A percentile compares a stretch with the other conserved stretches of the same genome.
Evolutionary conservation across 2,113 vertebrate species (phyloP).

Genomic region (Malurus elegans): DNA sequence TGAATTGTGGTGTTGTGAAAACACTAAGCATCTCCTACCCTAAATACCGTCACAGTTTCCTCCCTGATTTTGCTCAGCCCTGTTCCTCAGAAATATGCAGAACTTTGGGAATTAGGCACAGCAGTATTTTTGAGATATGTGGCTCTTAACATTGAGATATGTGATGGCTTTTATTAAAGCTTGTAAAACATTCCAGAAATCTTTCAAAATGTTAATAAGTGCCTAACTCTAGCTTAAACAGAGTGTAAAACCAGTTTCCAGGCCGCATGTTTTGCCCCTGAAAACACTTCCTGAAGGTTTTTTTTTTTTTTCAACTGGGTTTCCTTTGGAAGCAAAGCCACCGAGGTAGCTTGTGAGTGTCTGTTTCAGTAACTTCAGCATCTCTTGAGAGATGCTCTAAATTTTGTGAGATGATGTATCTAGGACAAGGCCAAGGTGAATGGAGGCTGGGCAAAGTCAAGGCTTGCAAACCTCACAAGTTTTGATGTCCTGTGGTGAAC

Average conservation of each 20-base stretch:
- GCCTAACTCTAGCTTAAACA: neutral
- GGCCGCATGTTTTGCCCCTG: neutral
- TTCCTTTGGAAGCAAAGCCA: neutral
- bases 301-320: neutral
- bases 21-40: neutral
- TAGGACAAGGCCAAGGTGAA: slow-evolving; percentile 17
- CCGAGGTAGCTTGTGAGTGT: neutral
- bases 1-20: neutral
- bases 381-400: neutral
- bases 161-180: neutral
- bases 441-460: neutral
- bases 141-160: neutral
- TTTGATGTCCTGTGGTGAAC: neutral
- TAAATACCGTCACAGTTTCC: neutral
- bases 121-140: neutral
- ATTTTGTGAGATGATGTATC: neutral
- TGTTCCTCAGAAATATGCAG: neutral
- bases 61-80: neutral
- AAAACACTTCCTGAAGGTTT: neutral
- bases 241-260: neutral
- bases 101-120: neutral
- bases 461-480: neutral
- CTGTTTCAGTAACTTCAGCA: neutral
- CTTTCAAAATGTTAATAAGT: neutral
- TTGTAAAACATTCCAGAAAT: neutral